phyloP scores from a whole-genome alignment of 92 coral and sea anemone species.

The Scolanthus callimorphus region DNA sequence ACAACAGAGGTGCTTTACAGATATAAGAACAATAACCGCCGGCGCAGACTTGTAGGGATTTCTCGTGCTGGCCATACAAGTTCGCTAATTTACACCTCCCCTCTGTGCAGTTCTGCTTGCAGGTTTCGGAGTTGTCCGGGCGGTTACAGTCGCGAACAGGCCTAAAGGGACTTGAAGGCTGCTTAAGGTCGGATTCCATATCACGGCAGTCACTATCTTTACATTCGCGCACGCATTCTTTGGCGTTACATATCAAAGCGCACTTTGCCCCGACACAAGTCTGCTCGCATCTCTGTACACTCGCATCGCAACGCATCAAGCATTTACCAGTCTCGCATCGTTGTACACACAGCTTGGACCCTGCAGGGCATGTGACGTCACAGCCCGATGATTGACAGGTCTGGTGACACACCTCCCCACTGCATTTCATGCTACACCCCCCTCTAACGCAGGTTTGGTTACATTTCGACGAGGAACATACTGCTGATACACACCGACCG shows the following conservation, averaged over 20 bases:
- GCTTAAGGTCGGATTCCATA: conserved; percentile 1
- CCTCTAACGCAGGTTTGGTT: conserved; percentile 62
- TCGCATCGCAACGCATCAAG: conserved; percentile 62
- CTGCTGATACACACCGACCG: conserved; percentile 59
- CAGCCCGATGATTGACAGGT: conserved; percentile 69
- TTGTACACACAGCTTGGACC: conserved; percentile 60
- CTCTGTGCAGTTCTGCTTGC: conserved; percentile 70
- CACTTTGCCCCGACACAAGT: conserved; percentile 62
- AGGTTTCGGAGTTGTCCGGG: conserved; percentile 55
- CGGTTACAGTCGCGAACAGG: conserved; percentile 31
- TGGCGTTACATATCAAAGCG: conserved; percentile 62
- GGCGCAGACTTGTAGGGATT: conserved; percentile 64
- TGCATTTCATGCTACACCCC: conserved; percentile 74
- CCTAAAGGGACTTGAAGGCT: background rate
- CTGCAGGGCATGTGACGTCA: conserved; percentile 59
- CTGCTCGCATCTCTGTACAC: conserved; percentile 70
- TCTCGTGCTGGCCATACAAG: conserved; percentile 59
- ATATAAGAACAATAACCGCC: conserved; percentile 67
- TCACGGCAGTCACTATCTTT: conserved; percentile 48
- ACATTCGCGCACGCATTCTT: conserved; percentile 49
- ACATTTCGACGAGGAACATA: conserved; percentile 52
- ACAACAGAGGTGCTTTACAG: conserved; percentile 45
- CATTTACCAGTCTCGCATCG: conserved; percentile 63
- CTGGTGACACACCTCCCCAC: conserved; percentile 54
- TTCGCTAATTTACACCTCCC: conserved; percentile 75